A percentile compares a stretch with the other conserved stretches of the same genome.
phyloP scores from a whole-genome alignment of 2,797 vertebrate species.

The Lepidocolaptes lacrymiger region DNA sequence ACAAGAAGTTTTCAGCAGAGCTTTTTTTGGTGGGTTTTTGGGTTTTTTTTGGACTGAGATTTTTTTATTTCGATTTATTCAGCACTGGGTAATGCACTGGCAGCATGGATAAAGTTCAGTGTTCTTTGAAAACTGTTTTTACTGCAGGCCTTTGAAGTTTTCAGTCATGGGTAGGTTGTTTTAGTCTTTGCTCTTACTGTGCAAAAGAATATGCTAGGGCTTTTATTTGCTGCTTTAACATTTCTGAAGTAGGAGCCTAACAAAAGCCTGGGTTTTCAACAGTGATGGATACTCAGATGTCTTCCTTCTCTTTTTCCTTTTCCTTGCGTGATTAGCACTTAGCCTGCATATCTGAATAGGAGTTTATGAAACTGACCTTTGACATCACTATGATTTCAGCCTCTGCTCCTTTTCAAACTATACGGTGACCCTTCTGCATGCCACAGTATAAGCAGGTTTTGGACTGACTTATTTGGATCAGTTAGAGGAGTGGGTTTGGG shows the following conservation, averaged over 20 bases:
- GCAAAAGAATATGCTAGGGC: neutral
- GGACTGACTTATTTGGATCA: neutral
- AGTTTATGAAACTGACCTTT: neutral
- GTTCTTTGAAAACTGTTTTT: conserved; percentile 42
- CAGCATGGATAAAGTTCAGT: neutral
- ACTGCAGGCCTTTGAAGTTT: conserved; percentile 24
- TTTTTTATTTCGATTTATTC: conserved; percentile 3
- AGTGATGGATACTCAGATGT: neutral
- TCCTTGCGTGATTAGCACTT: neutral
- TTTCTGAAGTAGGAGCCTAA: conserved; percentile 1
- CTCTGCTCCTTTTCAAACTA: neutral
- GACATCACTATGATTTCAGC: neutral
- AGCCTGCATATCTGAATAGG: neutral
- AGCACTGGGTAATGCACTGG: neutral
- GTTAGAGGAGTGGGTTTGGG: neutral
- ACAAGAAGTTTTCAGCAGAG: neutral
- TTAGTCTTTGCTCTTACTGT: conserved; percentile 24
- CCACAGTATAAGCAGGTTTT: neutral
- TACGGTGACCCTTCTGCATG: neutral
- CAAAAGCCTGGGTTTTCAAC: neutral
- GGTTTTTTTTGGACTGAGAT: neutral
- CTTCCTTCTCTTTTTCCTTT: conserved; percentile 3
- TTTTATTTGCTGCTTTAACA: neutral
- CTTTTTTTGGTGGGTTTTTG: neutral
- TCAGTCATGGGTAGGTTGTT: conserved; percentile 1